Conservation (phyloP, 2,113 vertebrate genomes). For the Rhinogobius similis region DNA sequence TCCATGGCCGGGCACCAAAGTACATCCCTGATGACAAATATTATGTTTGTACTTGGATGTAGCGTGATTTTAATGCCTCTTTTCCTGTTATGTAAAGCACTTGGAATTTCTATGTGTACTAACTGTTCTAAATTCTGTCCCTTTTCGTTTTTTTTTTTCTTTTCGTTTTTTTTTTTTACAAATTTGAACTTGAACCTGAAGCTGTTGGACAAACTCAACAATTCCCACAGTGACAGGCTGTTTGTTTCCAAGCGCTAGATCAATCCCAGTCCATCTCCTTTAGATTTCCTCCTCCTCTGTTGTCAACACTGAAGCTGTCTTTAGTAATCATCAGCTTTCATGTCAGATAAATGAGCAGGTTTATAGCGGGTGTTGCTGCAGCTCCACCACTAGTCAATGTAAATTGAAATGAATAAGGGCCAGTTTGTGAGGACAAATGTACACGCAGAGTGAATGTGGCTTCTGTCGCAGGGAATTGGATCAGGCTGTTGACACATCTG, state of each 20-base stretch:
- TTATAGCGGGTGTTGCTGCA: conserved; percentile 35
- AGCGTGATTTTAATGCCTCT: too few species aligned
- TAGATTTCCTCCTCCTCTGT: conserved; percentile 63
- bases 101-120: too few species aligned
- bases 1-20: too few species aligned
- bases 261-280: conserved; percentile 61
- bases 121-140: too few species aligned
- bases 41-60: too few species aligned
- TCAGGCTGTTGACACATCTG: conserved; percentile 62
- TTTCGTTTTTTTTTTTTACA: background rate
- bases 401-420: conserved; percentile 57
- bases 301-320: conserved; percentile 62
- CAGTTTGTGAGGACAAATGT: conserved; percentile 50
- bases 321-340: conserved; percentile 66
- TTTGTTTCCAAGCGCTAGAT: conserved; percentile 59
- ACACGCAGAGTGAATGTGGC: conserved; percentile 43
- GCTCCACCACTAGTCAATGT: conserved; percentile 45
- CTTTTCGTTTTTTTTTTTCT: background rate
- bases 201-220: conserved; percentile 35
- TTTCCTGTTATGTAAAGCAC: too few species aligned
- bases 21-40: too few species aligned
- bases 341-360: conserved; percentile 67
- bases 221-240: conserved; percentile 52
- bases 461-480: conserved; percentile 57
- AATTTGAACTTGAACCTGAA: conserved; percentile 15